Percentiles rank a stretch among this genome's conserved stretches.
These are phyloP conservation scores for Brienomyrus longianalis DNA, from an alignment of 2,113 vertebrate genomes.

Conservation along the genomic window DNA sequence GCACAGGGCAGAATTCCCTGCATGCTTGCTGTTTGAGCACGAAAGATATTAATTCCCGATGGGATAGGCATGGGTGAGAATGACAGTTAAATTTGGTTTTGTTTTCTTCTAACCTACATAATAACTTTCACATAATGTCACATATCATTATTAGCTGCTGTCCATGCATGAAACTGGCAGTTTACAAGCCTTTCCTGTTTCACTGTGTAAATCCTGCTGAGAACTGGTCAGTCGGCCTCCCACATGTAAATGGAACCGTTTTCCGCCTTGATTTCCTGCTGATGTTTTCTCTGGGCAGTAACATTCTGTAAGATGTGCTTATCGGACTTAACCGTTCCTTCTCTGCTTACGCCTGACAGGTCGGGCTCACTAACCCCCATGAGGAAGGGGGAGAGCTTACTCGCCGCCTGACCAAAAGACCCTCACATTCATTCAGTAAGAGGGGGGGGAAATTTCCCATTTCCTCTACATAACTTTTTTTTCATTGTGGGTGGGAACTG, in stretches of 20 bases:
- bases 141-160: not conserved
- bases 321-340: not conserved
- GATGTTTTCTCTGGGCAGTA: not conserved
- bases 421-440: not conserved
- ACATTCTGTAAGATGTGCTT: not conserved
- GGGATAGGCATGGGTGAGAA: not conserved
- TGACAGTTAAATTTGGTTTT: not conserved
- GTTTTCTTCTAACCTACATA: not conserved
- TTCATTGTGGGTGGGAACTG: not conserved
- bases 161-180: conserved; percentile 4
- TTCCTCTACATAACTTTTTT: conserved; percentile 2
- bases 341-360: not conserved
- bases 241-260: not conserved
- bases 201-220: conserved; percentile 19
- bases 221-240: conserved; percentile 1
- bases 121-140: not conserved
- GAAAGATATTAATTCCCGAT: not conserved
- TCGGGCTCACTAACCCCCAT: not conserved
- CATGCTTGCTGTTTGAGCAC: not conserved
- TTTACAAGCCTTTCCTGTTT: not conserved
- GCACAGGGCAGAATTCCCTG: not conserved
- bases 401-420: not conserved
- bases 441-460: not conserved
- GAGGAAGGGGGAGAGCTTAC: not conserved
- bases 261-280: not conserved